Conservation (phyloP, 37 sponge, comb jelly and placozoan species). For the Amphimedon queenslandica region DNA sequence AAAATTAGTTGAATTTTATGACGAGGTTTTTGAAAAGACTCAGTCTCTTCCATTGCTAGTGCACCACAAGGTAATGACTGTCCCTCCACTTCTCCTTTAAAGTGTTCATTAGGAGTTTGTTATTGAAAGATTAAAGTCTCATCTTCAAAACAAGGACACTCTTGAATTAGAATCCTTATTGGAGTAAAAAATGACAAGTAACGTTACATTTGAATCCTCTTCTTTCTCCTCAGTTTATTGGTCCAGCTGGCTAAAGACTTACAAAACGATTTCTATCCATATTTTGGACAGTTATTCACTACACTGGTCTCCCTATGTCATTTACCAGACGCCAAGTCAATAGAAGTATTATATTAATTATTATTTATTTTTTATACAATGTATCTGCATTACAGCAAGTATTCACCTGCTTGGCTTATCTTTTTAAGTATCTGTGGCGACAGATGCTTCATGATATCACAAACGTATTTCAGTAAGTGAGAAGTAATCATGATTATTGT, state of each 20-base stretch:
- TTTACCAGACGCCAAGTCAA: slow-evolving; percentile 40
- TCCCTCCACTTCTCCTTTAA: background rate
- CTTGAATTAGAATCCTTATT: slow-evolving; percentile 60
- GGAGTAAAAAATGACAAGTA: slow-evolving; percentile 26
- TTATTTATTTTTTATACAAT: too few species aligned
- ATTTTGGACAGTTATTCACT: slow-evolving; percentile 69
- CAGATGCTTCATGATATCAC: slow-evolving; percentile 66
- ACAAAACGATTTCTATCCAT: slow-evolving; percentile 81
- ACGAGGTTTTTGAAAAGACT: slow-evolving; percentile 12
- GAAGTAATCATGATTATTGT: background rate
- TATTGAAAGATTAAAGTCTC: slow-evolving; percentile 26
- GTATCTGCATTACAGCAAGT: slow-evolving; percentile 41
- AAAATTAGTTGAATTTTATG: slow-evolving; percentile 21
- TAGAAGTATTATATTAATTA: slow-evolving; percentile 56
- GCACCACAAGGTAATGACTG: slow-evolving; percentile 65
- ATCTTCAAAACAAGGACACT: slow-evolving; percentile 28
- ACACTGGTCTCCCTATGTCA: slow-evolving; percentile 48
- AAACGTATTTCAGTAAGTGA: slow-evolving; percentile 57
- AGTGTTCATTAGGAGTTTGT: slow-evolving; percentile 35
- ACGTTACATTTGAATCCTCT: background rate
- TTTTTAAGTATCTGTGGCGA: slow-evolving; percentile 89
- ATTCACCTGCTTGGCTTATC: slow-evolving; percentile 78
- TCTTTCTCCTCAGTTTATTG: slow-evolving; percentile 38
- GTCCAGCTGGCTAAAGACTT: slow-evolving; percentile 88
- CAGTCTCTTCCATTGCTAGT: slow-evolving; percentile 55